Evolutionary conservation across 2,113 vertebrate genomes (phyloP).

Genomic region (Girardinichthys multiradiatus): DNA sequence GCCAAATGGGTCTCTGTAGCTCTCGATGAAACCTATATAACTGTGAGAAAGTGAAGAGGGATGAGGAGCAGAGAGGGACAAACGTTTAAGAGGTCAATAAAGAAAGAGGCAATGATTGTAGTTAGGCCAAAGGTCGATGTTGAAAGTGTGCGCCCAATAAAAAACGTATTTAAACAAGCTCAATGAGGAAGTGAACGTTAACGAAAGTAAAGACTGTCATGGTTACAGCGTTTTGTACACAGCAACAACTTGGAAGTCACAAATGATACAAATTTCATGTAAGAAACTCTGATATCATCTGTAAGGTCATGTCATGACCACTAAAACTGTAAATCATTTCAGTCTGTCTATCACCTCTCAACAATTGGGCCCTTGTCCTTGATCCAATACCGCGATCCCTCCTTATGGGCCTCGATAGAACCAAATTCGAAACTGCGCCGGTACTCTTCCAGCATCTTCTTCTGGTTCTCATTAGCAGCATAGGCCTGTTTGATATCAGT

Average conservation of each 20-base stretch:
- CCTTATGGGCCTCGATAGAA: slow-evolving; percentile 88
- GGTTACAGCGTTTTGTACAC: not conserved
- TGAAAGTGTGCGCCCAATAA: not conserved
- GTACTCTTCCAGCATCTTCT: slow-evolving; percentile 87
- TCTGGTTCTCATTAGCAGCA: slow-evolving; percentile 87
- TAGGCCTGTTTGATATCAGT: slow-evolving; percentile 69
- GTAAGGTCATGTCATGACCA: not conserved
- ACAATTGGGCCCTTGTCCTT: slow-evolving; percentile 92
- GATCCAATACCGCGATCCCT: slow-evolving; percentile 91
- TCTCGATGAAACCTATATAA: slow-evolving; percentile 94
- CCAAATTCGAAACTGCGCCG: slow-evolving; percentile 85
- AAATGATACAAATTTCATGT: too few species aligned
- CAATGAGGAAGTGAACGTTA: not conserved
- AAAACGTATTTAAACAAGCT: not conserved
- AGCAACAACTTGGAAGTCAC: not conserved
- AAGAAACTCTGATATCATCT: not conserved
- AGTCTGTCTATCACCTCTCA: slow-evolving; percentile 82
- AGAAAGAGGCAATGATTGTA: not conserved
- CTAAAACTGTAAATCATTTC: not conserved
- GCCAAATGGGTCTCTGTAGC: slow-evolving; percentile 92
- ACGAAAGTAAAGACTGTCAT: not conserved
- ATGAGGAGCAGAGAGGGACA: not conserved
- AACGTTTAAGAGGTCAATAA: not conserved
- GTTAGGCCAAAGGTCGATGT: slow-evolving; percentile 1
- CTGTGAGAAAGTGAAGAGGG: slow-evolving; percentile 62